A percentile compares a stretch with the other conserved stretches of the same genome.
Evolutionary conservation across 30 jellyfish, hydroid and myxozoan species (phyloP).

Genomic region (Aurelia sp.): DNA sequence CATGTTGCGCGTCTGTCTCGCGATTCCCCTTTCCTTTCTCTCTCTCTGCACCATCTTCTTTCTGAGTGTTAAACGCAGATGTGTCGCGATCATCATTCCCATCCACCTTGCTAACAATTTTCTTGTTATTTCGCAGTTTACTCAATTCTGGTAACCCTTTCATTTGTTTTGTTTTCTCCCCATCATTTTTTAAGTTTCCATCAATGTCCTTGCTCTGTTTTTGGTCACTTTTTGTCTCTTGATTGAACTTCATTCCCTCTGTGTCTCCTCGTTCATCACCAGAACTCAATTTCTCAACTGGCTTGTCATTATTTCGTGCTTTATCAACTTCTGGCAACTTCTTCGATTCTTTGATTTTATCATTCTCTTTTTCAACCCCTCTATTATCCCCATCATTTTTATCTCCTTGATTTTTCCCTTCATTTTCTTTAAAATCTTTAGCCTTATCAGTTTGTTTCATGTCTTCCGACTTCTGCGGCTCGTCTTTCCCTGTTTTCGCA

Average conservation of each 20-base stretch:
- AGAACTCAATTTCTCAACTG: conserved; percentile 16
- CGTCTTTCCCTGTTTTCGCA: background rate
- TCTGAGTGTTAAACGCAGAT: conserved; percentile 5
- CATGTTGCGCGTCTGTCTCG: background rate
- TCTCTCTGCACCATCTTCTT: conserved; percentile 17
- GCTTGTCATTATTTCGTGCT: conserved; percentile 14
- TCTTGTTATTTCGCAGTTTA: conserved; percentile 32
- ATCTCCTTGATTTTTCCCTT: background rate
- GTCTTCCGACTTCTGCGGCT: background rate
- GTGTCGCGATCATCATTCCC: conserved; percentile 15
- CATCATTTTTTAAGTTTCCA: background rate
- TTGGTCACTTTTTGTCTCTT: background rate
- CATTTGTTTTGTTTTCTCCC: conserved; percentile 19
- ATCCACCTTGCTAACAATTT: conserved; percentile 31
- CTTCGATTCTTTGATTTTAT: background rate
- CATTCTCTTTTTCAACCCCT: conserved; percentile 1
- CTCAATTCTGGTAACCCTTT: conserved; percentile 24
- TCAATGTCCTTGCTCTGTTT: background rate
- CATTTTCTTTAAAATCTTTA: background rate
- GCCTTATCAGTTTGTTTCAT: too few species aligned
- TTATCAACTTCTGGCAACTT: conserved; percentile 5
- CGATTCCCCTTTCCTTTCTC: background rate
- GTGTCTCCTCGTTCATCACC: background rate
- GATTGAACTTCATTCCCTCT: background rate
- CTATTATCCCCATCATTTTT: background rate